Conservation (phyloP, 2,113 vertebrate species). For the Synchiropus splendidus region DNA sequence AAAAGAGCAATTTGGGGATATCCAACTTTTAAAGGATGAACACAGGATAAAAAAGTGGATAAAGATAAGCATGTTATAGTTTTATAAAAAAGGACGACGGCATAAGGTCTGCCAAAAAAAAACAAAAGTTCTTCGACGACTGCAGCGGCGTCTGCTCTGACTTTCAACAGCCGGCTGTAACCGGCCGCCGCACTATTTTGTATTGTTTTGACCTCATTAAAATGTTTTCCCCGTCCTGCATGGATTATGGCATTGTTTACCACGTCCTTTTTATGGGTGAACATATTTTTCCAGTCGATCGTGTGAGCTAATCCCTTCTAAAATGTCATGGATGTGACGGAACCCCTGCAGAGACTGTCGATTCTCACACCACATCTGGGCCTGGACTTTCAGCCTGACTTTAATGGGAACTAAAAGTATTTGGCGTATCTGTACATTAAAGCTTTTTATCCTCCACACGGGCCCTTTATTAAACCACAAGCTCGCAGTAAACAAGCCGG, state of each 20-base stretch:
- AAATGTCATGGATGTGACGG: slow-evolving; percentile 34
- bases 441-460: slow-evolving; percentile 21
- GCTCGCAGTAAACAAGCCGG: slow-evolving; percentile 24
- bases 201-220: slow-evolving; percentile 37
- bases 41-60: not conserved
- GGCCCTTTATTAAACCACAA: slow-evolving; percentile 16
- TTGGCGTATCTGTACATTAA: slow-evolving; percentile 30
- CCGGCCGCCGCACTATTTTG: not conserved
- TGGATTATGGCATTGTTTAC: slow-evolving; percentile 43
- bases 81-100: not conserved
- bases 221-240: slow-evolving; percentile 23
- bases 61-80: too few relatives aligned
- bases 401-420: slow-evolving; percentile 13
- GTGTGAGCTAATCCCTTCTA: slow-evolving; percentile 36
- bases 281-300: slow-evolving; percentile 27
- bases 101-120: too few relatives aligned
- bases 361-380: slow-evolving; percentile 18
- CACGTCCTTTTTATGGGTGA: slow-evolving; percentile 19
- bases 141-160: too few relatives aligned
- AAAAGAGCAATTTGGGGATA: slow-evolving; percentile 2
- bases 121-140: too few relatives aligned
- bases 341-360: slow-evolving; percentile 21
- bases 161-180: too few relatives aligned
- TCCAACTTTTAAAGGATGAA: slow-evolving; percentile 4
- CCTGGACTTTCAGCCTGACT: slow-evolving; percentile 16